Base-by-base conservation (phyloP, 2,113 vertebrate species). In the Myrmecobius fasciatus region DNA sequence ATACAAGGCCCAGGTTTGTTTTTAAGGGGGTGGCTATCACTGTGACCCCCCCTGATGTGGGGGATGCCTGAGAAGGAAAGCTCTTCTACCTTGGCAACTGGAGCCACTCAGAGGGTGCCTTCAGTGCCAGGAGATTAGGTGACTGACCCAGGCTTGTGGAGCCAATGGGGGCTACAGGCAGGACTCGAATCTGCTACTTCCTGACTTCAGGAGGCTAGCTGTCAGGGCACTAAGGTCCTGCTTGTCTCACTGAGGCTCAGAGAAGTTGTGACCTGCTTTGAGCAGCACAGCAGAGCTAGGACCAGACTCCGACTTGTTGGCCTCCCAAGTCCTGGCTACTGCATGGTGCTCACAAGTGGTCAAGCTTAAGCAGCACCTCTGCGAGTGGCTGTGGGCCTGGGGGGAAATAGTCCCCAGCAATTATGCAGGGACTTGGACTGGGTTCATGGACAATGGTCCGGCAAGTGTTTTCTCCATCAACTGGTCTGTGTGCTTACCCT, bases 151-250 rank as follows among this genome's bases (percentile, higher is more conserved):
- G 91, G 17, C 92, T 67, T 96, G 92, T 49, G 83, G 75, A 93
- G 56, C 2, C 93, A 47, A 9, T 26, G 5, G 17, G 51, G 22
- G 31, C 90, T n/a, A 14, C 92, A 52, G 1, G 54, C 7, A 26
- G 54, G 25, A 56, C 25, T 26, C 2, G 25, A 28, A 31, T 28
- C 28, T 5, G 3, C 2, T 3, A 31, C 56, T 60, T 31, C 56
- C 28, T 60, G 56, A 31, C 26, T 31, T 60, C 56, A 31, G 28
- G 56, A 60, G 56, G 28, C 56, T 60, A 14, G 28, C 9, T 31
- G 26, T 60, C 56, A 31, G 9, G 14, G 1, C 17, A 4, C 22
- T n/a, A 48, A 48, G 14, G 2, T 31, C 92, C 0, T 0, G 36
- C 83, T 0, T 52, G 93, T 95, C 83, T 54, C 93, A 96, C 7